A percentile compares a stretch with the other conserved stretches of the same genome.
Evolutionary conservation across 2,113 vertebrate species (phyloP).

Genomic region (Protobothrops flavoviridis): DNA sequence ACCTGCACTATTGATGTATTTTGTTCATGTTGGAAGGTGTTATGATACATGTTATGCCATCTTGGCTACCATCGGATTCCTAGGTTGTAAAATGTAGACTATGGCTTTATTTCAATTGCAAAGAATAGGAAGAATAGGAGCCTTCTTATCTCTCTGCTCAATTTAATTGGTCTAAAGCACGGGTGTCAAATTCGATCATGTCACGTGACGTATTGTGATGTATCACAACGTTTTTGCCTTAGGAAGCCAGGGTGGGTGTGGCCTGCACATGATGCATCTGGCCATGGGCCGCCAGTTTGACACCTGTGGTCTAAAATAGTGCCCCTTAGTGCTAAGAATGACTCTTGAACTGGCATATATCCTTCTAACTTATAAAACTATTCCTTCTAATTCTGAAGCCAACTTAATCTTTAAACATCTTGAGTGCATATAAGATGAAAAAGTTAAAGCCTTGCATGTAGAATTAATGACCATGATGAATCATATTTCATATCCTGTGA

Average conservation of each 20-base stretch:
- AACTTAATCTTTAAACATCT: neutral
- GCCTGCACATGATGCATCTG: neutral
- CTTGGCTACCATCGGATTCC: neutral
- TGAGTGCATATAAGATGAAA: neutral
- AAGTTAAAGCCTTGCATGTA: neutral
- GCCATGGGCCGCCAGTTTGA: neutral
- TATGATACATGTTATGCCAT: neutral
- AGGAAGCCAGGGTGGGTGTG: neutral
- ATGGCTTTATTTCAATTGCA: neutral
- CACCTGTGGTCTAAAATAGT: neutral
- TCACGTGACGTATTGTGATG: neutral
- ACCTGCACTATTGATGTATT: neutral
- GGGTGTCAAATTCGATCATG: neutral
- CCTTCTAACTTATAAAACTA: neutral
- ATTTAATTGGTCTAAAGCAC: neutral
- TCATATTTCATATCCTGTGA: neutral
- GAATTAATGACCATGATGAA: neutral
- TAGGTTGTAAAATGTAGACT: neutral
- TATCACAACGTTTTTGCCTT: neutral
- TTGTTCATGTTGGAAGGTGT: neutral
- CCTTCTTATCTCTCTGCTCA: neutral
- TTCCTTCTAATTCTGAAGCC: neutral
- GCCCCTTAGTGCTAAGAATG: neutral
- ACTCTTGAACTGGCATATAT: neutral
- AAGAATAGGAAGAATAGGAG: neutral